Base-by-base conservation (phyloP, 2,888 invertebrate genomes). In the Linnaemya tessellans region DNA sequence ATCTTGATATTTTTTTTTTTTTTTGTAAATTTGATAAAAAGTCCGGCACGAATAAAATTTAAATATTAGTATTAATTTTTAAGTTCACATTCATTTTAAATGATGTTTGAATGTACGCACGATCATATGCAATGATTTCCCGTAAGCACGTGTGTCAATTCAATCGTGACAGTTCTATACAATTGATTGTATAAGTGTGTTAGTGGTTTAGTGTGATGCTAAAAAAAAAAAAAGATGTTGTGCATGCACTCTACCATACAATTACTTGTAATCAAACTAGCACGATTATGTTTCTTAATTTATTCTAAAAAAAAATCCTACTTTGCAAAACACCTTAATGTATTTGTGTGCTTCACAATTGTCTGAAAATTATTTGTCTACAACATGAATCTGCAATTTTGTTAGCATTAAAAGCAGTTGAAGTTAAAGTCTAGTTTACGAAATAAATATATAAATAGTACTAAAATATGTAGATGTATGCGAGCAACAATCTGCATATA, bases 81-180 rank as follows among this genome's bases (percentile, higher is more conserved):
- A n/a, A n/a, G n/a, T n/a, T n/a, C n/a, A n/a, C n/a, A n/a, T n/a
- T n/a, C n/a, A n/a, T n/a, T n/a, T n/a, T n/a, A n/a, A n/a, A n/a
- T 30, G 3, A 30, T 30, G 30, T 3, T 30, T 30, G 30, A 30
- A 30, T 5, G 2, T 30, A 5, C 30, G 5, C 30, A 18, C 9
- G 9, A 18, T 1, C 18, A 49, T 18, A n/a, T n/a, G n/a, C n/a
- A n/a, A n/a, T n/a, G n/a, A n/a, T n/a, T n/a, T n/a, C n/a, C n/a
- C n/a, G n/a, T n/a, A n/a, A n/a, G n/a, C n/a, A 18, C 49, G 9
- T 18, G 5, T 20, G 20, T 3, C 3, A 4, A 3, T 1, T 22
- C 58, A 74, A 79, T 60, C 60, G 65, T 60, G 75, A 80, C 64
- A 84, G 64, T 68, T 67, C 49, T 81, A 54, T 75, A 75, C 41